Conservation (phyloP, 2,888 invertebrate genomes). For the Vanessa cardui region DNA sequence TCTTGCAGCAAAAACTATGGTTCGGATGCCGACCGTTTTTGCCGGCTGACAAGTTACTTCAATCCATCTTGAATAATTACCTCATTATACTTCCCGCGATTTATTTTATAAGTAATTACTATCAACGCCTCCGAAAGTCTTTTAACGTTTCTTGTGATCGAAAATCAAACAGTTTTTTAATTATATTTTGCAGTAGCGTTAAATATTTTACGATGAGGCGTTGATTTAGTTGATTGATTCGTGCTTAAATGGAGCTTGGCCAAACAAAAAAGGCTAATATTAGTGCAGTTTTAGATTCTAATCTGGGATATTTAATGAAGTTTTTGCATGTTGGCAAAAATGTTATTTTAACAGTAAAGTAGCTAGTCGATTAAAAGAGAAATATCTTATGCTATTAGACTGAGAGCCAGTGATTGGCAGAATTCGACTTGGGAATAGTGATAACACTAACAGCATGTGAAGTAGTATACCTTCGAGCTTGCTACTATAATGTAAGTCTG, state of each 20-base stretch:
- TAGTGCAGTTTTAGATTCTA: background rate
- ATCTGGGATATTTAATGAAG: too few species aligned
- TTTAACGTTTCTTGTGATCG: constrained; percentile 25
- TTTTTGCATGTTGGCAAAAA: too few species aligned
- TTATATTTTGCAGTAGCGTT: constrained; percentile 18
- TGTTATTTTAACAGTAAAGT: too few species aligned
- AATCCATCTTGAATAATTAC: constrained; percentile 40
- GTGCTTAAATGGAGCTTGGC: background rate
- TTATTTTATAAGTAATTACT: constrained; percentile 44
- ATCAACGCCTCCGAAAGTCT: constrained; percentile 47
- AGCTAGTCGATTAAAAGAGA: too few species aligned
- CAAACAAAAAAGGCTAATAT: background rate
- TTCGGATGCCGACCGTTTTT: constrained; percentile 73
- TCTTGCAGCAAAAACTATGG: constrained; percentile 73
- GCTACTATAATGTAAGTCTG: too few species aligned
- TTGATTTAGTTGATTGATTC: constrained; percentile 4
- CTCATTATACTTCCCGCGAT: constrained; percentile 47
- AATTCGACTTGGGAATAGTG: too few species aligned
- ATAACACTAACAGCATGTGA: too few species aligned
- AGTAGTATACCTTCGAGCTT: too few species aligned
- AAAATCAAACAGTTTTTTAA: constrained; percentile 22
- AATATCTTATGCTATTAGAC: too few species aligned
- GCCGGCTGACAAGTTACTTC: constrained; percentile 48
- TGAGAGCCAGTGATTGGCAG: too few species aligned
- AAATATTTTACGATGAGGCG: constrained; percentile 15